phyloP scores from a whole-genome alignment of 1,140 invertebrate species.

The Littorina saxatilis region DNA sequence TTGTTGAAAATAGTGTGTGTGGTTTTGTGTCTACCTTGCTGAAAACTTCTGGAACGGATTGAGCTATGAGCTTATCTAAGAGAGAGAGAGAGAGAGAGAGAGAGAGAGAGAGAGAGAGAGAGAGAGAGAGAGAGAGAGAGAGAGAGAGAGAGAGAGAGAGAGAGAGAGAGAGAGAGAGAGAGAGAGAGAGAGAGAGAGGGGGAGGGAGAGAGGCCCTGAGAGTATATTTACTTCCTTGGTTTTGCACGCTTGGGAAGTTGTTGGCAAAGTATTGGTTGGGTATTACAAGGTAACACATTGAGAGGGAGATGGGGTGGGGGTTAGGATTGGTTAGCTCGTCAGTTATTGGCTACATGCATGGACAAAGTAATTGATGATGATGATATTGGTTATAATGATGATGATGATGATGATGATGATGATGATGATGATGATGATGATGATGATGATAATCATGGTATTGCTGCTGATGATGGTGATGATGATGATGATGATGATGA shows the following conservation, averaged over 20 bases:
- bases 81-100: too few species aligned
- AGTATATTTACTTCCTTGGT: background rate
- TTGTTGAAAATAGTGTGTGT: too few species aligned
- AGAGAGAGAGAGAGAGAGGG: too few species aligned
- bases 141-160: too few species aligned
- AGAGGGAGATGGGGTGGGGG: background rate
- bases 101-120: too few species aligned
- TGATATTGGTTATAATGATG: constrained; percentile 5
- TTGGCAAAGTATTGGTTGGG: too few species aligned
- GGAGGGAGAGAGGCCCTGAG: background rate
- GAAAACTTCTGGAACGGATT: too few species aligned
- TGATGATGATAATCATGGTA: constrained; percentile 27
- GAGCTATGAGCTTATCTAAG: too few species aligned
- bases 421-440: constrained; percentile 27
- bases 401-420: constrained; percentile 28
- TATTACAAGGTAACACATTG: background rate
- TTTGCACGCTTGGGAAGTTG: too few species aligned
- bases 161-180: too few species aligned
- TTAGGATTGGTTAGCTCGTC: background rate
- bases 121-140: too few species aligned
- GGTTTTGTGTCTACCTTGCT: too few species aligned
- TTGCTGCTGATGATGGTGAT: constrained; percentile 20
- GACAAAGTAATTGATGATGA: background rate
- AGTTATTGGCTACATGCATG: background rate
- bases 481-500: constrained; percentile 29